Evolutionary conservation across 2,113 vertebrate species (phyloP).

Genomic region (Nyctibius bracteatus): DNA sequence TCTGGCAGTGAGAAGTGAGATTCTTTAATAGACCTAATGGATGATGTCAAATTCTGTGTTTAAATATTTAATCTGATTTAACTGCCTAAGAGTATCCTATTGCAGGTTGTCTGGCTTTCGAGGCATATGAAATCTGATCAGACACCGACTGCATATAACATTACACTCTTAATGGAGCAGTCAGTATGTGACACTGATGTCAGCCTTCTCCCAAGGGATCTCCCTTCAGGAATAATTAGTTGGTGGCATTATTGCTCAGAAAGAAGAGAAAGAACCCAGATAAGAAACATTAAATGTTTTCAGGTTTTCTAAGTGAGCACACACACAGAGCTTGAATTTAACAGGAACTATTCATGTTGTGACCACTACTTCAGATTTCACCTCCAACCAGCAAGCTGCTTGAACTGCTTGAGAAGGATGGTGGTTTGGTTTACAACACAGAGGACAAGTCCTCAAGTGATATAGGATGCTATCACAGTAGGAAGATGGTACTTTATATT

Average conservation of each 20-base stretch:
- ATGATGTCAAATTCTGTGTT: not conserved
- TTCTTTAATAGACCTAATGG: not conserved
- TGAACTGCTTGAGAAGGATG: not conserved
- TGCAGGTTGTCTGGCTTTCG: not conserved
- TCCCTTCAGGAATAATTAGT: not conserved
- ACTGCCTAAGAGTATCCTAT: not conserved
- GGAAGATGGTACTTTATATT: not conserved
- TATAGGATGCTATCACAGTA: not conserved
- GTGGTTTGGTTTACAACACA: not conserved
- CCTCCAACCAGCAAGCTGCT: not conserved
- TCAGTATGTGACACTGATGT: not conserved
- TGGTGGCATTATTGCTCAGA: not conserved
- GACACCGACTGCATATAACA: not conserved
- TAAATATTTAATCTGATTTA: conserved; percentile 28
- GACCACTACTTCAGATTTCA: not conserved
- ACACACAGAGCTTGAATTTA: not conserved
- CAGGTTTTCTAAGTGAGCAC: not conserved
- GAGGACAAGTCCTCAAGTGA: not conserved
- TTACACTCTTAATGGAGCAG: not conserved
- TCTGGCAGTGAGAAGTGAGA: not conserved
- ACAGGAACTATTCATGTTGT: not conserved
- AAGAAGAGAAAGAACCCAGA: not conserved
- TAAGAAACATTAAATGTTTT: not conserved
- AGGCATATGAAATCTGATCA: not conserved
- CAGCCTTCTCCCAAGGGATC: not conserved